Conservation (phyloP, 2,797 vertebrate genomes). For the Rhincodon typus region DNA sequence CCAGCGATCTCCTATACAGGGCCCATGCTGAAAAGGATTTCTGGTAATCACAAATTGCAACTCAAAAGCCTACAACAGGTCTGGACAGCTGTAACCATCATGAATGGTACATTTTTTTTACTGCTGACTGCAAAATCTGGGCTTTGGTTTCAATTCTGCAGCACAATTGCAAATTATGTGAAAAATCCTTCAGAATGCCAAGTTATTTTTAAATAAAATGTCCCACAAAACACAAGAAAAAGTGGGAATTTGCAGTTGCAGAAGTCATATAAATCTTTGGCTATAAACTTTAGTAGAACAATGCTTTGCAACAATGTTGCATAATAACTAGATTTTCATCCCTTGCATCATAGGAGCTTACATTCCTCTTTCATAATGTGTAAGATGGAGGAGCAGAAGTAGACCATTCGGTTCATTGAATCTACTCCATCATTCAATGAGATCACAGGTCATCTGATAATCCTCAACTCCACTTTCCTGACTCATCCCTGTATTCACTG, state of each 20-base stretch:
- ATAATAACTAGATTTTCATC: not conserved
- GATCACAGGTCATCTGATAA: too few relatives aligned
- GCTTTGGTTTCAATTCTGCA: not conserved
- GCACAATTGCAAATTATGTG: not conserved
- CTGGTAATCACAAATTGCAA: not conserved
- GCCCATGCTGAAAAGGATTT: not conserved
- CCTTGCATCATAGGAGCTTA: not conserved
- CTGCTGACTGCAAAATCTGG: not conserved
- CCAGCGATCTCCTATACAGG: not conserved
- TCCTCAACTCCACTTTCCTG: too few relatives aligned
- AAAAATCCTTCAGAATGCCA: not conserved
- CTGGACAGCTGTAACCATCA: not conserved
- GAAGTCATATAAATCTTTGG: not conserved
- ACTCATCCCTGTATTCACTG: too few relatives aligned
- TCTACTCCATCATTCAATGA: too few relatives aligned
- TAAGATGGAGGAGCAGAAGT: too few relatives aligned
- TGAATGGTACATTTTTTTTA: not conserved
- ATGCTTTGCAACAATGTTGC: not conserved
- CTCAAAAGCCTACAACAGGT: not conserved
- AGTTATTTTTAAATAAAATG: not conserved
- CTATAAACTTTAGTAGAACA: not conserved
- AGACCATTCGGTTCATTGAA: too few relatives aligned
- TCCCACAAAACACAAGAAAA: not conserved
- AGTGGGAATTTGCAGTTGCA: not conserved
- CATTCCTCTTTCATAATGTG: not conserved